These are phyloP conservation scores for Anser brachyrhynchus DNA, from an alignment of 2,113 vertebrate genomes.

Conservation along the genomic window DNA sequence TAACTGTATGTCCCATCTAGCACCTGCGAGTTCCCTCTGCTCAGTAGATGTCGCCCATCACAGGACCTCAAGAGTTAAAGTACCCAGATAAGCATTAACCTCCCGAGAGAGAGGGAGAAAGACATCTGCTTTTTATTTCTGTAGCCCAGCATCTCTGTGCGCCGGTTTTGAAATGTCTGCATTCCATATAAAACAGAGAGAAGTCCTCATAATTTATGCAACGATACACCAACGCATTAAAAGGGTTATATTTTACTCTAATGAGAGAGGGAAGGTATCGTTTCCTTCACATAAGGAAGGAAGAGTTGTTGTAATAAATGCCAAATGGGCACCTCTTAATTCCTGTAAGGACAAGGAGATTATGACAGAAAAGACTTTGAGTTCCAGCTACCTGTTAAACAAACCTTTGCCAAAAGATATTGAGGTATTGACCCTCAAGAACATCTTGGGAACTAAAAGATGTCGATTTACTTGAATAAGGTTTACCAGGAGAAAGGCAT, in stretches of 20 bases:
- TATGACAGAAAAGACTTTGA: constrained; percentile 18
- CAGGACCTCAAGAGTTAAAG: constrained; percentile 64
- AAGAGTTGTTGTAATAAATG: constrained; percentile 71
- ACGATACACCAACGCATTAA: constrained; percentile 70
- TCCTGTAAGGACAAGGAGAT: constrained; percentile 50
- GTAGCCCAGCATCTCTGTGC: constrained; percentile 45
- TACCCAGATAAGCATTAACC: constrained; percentile 42
- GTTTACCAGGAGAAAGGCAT: neutral
- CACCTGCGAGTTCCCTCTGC: neutral
- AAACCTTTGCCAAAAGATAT: neutral
- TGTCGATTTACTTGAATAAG: neutral
- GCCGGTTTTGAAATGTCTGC: constrained; percentile 73
- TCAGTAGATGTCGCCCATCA: neutral
- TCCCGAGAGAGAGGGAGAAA: constrained; percentile 25
- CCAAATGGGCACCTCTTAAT: constrained; percentile 68
- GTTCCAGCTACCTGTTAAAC: constrained; percentile 22
- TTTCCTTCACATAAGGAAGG: constrained; percentile 70
- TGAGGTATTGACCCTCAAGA: neutral
- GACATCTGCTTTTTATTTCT: constrained; percentile 85
- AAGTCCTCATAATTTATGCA: constrained; percentile 78
- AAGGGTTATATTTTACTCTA: constrained; percentile 79
- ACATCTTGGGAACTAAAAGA: neutral
- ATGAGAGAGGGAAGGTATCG: constrained; percentile 75
- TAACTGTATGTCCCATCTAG: neutral
- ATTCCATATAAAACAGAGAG: constrained; percentile 75